These are phyloP conservation scores for Melieria picta DNA, from an alignment of 2,888 invertebrate species.

Conservation along the genomic window DNA sequence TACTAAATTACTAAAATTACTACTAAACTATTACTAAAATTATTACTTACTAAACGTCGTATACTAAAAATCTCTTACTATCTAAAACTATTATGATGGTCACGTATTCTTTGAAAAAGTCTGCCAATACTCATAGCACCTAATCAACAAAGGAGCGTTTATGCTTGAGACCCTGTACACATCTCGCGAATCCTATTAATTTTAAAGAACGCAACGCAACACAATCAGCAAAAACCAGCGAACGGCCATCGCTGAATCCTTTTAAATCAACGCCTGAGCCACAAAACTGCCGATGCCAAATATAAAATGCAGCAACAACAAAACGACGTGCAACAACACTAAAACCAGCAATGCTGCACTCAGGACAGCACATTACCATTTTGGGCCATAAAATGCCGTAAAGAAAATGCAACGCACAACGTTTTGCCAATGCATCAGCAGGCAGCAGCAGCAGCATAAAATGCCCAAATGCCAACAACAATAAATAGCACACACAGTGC, in stretches of 20 bases:
- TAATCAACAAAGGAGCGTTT: too few species aligned
- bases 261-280: constrained; percentile 32
- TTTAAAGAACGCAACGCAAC: constrained; percentile 23
- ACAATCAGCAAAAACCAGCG: neutral
- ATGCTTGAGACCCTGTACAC: constrained; percentile 15
- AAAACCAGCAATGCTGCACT: neutral
- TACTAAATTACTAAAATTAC: too few species aligned
- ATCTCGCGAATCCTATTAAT: constrained; percentile 27
- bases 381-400: constrained; percentile 20
- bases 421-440: neutral
- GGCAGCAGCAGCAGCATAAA: neutral
- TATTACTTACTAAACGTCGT: too few species aligned
- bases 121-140: too few species aligned
- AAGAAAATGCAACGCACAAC: constrained; percentile 22
- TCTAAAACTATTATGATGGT: too few species aligned
- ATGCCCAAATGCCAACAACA: neutral
- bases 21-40: too few species aligned
- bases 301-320: neutral
- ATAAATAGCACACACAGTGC: constrained; percentile 9
- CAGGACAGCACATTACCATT: constrained; percentile 19
- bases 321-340: neutral
- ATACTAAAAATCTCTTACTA: too few species aligned
- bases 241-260: constrained; percentile 24
- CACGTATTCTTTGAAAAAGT: too few species aligned
- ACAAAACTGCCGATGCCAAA: constrained; percentile 6